Conservation (phyloP, 2,797 vertebrate species). For the Pangasius sanitwongsei region DNA sequence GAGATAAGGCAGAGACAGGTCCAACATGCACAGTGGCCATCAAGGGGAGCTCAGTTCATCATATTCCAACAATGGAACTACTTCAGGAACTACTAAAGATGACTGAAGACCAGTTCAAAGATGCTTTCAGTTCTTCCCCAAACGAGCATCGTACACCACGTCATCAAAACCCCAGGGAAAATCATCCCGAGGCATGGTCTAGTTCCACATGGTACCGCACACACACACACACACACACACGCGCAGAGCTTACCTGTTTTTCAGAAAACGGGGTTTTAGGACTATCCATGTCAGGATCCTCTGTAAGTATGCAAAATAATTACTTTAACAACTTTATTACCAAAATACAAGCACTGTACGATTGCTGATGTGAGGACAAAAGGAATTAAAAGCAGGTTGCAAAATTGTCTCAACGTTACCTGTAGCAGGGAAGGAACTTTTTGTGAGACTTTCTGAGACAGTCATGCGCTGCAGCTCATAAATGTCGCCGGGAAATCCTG, state of each 20-base stretch:
- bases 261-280: not conserved
- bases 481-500: constrained; percentile 41
- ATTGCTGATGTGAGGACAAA: not conserved
- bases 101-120: not conserved
- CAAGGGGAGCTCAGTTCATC: no score
- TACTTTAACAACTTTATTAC: not conserved
- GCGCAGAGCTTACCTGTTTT: not conserved
- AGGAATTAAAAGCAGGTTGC: not conserved
- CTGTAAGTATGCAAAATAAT: not conserved
- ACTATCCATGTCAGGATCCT: not conserved
- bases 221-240: not conserved
- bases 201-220: not conserved
- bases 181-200: not conserved
- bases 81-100: no score
- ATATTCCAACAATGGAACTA: no score
- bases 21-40: no score
- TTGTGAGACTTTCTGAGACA: constrained; percentile 34
- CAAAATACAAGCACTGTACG: not conserved
- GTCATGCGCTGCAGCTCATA: constrained; percentile 31
- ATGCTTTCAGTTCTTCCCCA: not conserved
- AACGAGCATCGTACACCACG: no score
- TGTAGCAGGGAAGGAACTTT: constrained; percentile 3
- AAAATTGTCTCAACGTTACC: constrained; percentile 21
- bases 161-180: no score
- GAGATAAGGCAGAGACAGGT: not conserved